phyloP scores from a whole-genome alignment of 2,888 invertebrate genomes.

The Cinara cedri region DNA sequence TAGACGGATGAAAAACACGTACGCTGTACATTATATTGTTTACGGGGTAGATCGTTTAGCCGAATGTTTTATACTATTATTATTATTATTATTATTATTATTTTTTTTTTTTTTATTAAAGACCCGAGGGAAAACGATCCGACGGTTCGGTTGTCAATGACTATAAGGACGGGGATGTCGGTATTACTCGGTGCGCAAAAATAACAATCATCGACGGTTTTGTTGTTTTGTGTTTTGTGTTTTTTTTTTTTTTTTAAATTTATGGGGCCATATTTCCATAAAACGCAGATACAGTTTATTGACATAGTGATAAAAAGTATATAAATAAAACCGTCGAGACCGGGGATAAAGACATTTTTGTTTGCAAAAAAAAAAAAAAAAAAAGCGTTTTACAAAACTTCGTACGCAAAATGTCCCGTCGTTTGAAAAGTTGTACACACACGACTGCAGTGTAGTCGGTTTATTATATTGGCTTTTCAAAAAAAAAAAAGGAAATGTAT shows the following conservation, averaged over 20 bases:
- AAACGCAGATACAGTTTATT: slow-evolving; percentile 3
- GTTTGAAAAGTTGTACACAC: neutral
- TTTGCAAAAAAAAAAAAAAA: neutral
- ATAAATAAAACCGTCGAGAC: neutral
- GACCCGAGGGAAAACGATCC: neutral
- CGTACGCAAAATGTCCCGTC: neutral
- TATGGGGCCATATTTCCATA: slow-evolving; percentile 8
- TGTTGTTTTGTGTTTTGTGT: neutral
- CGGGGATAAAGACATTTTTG: slow-evolving; percentile 5
- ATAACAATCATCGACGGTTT: slow-evolving; percentile 2
- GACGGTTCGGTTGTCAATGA: neutral
- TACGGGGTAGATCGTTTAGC: too few relatives aligned
- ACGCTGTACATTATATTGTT: too few relatives aligned
- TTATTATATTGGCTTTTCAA: too few relatives aligned
- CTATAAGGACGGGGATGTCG: neutral
- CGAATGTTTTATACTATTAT: too few relatives aligned
- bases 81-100: too few relatives aligned
- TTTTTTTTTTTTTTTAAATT: too few relatives aligned
- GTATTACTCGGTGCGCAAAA: neutral
- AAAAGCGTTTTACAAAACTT: neutral
- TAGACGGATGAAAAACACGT: too few relatives aligned
- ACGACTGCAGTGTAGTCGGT: too few relatives aligned
- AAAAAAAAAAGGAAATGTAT: too few relatives aligned
- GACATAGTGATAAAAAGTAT: neutral
- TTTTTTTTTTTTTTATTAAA: neutral